phyloP scores from a whole-genome alignment of 2,888 invertebrate genomes.

The Nephrocerus scutellatus region DNA sequence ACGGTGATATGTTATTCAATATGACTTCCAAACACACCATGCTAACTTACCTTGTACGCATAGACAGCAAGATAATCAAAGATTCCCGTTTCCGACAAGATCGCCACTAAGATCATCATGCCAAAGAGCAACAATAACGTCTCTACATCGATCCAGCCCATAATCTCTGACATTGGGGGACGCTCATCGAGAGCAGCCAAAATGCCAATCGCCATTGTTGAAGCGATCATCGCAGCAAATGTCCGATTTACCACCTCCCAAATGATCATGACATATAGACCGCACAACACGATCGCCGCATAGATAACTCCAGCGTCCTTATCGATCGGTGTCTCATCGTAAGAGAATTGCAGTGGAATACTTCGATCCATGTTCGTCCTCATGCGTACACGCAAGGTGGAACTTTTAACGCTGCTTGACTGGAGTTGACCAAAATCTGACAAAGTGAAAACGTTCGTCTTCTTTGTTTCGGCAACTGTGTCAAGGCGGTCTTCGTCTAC shows the following conservation, averaged over 20 bases:
- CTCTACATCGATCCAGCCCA: constrained; percentile 71
- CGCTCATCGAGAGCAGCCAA: constrained; percentile 62
- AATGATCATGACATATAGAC: constrained; percentile 74
- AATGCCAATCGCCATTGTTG: constrained; percentile 63
- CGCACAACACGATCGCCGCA: constrained; percentile 61
- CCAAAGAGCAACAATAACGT: constrained; percentile 63
- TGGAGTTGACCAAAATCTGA: constrained; percentile 23
- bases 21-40: background rate
- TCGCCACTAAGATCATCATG: constrained; percentile 75
- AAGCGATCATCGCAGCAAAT: constrained; percentile 66
- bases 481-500: constrained; percentile 41
- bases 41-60: constrained; percentile 55
- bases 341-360: constrained; percentile 52
- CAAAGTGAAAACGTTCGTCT: constrained; percentile 37
- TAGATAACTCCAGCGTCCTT: constrained; percentile 62
- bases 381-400: constrained; percentile 36
- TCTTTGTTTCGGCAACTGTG: constrained; percentile 47
- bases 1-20: background rate
- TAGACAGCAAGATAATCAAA: constrained; percentile 70
- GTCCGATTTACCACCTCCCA: constrained; percentile 66
- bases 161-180: constrained; percentile 60
- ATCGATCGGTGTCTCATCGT: constrained; percentile 59
- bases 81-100: constrained; percentile 70
- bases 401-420: constrained; percentile 24
- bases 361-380: constrained; percentile 37